A percentile compares a stretch with the other conserved stretches of the same genome.
These are phyloP conservation scores for Nemurella pictetii DNA, from an alignment of 2,888 invertebrate species.

Conservation along the genomic window DNA sequence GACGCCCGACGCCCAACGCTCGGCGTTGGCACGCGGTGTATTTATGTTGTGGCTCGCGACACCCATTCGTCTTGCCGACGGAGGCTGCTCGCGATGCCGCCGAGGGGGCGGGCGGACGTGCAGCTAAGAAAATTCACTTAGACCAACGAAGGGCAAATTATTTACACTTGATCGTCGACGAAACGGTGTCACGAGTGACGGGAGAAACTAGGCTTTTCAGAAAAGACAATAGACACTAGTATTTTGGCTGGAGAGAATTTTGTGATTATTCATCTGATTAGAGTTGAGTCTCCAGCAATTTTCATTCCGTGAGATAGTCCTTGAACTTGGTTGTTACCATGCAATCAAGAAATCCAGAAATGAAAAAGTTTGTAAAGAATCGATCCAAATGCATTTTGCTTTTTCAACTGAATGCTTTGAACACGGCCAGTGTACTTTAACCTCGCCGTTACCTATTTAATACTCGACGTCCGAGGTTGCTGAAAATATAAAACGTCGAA, in stretches of 20 bases:
- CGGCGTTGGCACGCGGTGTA: slow-evolving; percentile 26
- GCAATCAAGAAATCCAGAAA: no score
- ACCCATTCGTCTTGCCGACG: slow-evolving; percentile 33
- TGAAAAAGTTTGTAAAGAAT: no score
- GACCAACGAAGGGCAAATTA: background rate
- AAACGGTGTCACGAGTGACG: background rate
- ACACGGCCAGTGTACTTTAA: no score
- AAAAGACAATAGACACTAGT: background rate
- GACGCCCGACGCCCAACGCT: background rate
- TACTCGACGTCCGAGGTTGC: no score
- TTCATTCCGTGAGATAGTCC: no score
- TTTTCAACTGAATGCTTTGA: no score
- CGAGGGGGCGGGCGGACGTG: background rate
- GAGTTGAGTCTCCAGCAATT: no score
- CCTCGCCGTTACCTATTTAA: no score
- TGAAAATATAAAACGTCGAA: background rate
- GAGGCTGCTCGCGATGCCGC: background rate
- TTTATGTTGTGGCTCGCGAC: slow-evolving; percentile 38
- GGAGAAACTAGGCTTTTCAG: background rate
- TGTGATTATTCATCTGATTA: no score
- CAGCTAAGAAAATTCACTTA: slow-evolving; percentile 24
- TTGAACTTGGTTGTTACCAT: no score
- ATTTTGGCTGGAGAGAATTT: no score
- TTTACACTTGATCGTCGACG: slow-evolving; percentile 14
- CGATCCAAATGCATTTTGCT: no score